Percentiles rank a stretch among this genome's conserved stretches.
Conservation (phyloP, 2,888 invertebrate genomes). For the Phengaris arion region DNA sequence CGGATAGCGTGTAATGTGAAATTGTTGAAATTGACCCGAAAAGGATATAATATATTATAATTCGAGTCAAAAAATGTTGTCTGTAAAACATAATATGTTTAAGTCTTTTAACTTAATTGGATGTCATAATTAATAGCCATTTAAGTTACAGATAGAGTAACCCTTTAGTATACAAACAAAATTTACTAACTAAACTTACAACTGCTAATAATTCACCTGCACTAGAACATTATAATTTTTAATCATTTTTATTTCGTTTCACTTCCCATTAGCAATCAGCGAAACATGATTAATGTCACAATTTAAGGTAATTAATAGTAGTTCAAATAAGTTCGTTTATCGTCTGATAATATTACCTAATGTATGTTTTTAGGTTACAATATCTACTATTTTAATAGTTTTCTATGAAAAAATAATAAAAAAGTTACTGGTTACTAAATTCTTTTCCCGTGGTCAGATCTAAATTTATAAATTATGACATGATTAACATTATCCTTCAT, state of each 20-base stretch:
- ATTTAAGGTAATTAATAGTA: background rate
- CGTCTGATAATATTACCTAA: background rate
- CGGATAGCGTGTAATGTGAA: too few relatives aligned
- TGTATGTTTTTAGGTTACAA: background rate
- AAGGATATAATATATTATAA: too few relatives aligned
- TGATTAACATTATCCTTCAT: too few relatives aligned
- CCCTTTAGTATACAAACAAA: background rate
- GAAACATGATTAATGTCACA: background rate
- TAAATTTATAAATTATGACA: too few relatives aligned
- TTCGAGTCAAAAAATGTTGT: too few relatives aligned
- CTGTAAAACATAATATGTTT: too few relatives aligned
- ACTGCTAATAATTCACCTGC: constrained; percentile 5
- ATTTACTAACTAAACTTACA: background rate
- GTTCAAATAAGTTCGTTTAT: background rate
- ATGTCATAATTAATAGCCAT: background rate
- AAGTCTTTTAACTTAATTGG: too few relatives aligned
- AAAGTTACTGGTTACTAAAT: too few relatives aligned
- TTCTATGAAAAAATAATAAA: too few relatives aligned
- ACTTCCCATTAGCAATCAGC: background rate
- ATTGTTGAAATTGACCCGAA: too few relatives aligned
- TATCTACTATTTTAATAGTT: too few relatives aligned
- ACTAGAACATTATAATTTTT: background rate
- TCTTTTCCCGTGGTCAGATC: too few relatives aligned
- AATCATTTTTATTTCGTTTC: background rate
- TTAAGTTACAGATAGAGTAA: background rate